Evolutionary conservation across 2,797 vertebrate species (phyloP).

Genomic region (Paratrypauchen microcephalus): DNA sequence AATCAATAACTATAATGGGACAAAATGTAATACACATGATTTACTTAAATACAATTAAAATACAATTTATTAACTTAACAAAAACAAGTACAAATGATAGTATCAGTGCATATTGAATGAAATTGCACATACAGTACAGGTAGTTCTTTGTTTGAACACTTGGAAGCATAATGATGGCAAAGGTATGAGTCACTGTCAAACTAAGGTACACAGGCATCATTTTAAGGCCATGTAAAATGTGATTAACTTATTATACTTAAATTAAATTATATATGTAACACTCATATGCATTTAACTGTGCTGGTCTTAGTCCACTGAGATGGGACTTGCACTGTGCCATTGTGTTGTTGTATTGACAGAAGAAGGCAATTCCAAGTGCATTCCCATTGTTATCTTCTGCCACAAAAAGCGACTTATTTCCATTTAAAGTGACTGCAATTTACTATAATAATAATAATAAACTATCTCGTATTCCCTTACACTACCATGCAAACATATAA

Average conservation of each 20-base stretch:
- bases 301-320: conserved; percentile 18
- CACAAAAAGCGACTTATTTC: neutral
- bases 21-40: conserved; percentile 29
- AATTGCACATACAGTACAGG: conserved; percentile 38
- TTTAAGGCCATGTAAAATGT: conserved; percentile 27
- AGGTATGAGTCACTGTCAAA: conserved; percentile 39
- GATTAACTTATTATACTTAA: neutral
- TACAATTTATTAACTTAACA: conserved; percentile 27
- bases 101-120: conserved; percentile 30
- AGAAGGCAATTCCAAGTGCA: conserved; percentile 41
- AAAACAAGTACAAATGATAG: conserved; percentile 29
- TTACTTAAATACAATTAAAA: conserved; percentile 33
- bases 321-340: conserved; percentile 23
- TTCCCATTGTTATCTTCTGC: conserved; percentile 25
- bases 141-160: conserved; percentile 31
- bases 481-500: conserved; percentile 45
- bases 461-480: neutral
- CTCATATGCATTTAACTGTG: neutral
- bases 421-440: conserved; percentile 19
- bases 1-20: conserved; percentile 4
- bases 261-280: neutral
- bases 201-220: conserved; percentile 23
- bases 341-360: conserved; percentile 28
- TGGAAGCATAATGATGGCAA: conserved; percentile 42
- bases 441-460: conserved; percentile 6